phyloP scores from a whole-genome alignment of 2,888 invertebrate species.

The Thymelicus lineola region DNA sequence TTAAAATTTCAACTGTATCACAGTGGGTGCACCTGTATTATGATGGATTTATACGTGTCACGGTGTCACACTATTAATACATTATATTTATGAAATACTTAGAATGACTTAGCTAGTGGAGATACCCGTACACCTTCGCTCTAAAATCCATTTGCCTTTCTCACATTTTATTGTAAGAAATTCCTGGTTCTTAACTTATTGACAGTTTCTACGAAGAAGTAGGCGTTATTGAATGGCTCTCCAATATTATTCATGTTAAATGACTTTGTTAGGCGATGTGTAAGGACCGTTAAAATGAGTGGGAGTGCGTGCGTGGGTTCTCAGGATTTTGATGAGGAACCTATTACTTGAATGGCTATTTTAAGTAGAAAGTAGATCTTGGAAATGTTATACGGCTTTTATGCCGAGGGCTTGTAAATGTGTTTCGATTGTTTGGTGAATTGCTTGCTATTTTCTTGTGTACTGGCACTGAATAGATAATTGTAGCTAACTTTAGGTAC shows the following conservation, averaged over 20 bases:
- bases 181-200: conserved; percentile 17
- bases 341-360: conserved; percentile 1
- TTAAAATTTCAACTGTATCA: too few species aligned
- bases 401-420: background rate
- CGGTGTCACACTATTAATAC: too few species aligned
- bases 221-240: conserved; percentile 25
- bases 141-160: too few species aligned
- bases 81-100: too few species aligned
- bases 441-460: too few species aligned
- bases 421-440: background rate
- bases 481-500: too few species aligned
- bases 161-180: conserved; percentile 1
- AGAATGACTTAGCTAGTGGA: too few species aligned
- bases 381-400: background rate
- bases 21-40: too few species aligned
- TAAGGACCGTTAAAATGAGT: background rate
- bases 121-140: too few species aligned
- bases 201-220: conserved; percentile 15
- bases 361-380: conserved; percentile 1
- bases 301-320: conserved; percentile 15
- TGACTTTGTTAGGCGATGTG: conserved; percentile 15
- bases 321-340: conserved; percentile 3
- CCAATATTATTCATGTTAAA: conserved; percentile 10
- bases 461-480: too few species aligned
- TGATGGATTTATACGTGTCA: too few species aligned